phyloP scores from a whole-genome alignment of 2,888 invertebrate genomes.

The Pantelozetes paolii region DNA sequence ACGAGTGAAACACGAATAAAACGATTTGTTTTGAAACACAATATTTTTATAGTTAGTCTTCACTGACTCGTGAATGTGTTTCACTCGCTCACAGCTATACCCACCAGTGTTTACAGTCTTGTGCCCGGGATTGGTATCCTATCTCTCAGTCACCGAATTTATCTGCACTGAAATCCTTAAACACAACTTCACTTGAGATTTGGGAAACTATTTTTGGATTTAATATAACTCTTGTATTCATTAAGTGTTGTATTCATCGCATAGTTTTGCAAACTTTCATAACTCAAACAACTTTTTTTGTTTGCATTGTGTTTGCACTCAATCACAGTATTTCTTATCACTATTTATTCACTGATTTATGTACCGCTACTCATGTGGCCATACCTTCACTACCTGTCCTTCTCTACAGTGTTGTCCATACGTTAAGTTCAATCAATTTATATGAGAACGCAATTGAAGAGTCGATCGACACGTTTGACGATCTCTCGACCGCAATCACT shows the following conservation, averaged over 20 bases:
- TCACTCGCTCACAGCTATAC: background rate
- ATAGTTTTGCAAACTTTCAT: background rate
- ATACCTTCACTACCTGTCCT: background rate
- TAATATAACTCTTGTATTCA: background rate
- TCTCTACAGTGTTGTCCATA: slow-evolving; percentile 53
- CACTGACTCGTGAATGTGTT: slow-evolving; percentile 8
- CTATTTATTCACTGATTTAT: background rate
- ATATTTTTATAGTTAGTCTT: slow-evolving; percentile 10
- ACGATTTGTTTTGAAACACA: slow-evolving; percentile 14
- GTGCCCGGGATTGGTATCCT: background rate
- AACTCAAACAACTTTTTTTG: background rate
- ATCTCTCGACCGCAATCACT: slow-evolving; percentile 56
- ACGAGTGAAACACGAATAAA: slow-evolving; percentile 8
- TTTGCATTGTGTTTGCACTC: background rate
- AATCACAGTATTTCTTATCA: background rate
- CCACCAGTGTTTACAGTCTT: background rate
- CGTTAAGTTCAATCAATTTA: slow-evolving; percentile 56
- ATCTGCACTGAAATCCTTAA: background rate
- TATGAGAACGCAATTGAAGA: slow-evolving; percentile 57
- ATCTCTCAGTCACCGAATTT: background rate
- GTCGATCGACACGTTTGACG: slow-evolving; percentile 54
- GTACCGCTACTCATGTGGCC: background rate
- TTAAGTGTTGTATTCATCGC: background rate
- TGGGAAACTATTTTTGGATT: background rate
- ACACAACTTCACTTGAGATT: background rate